Conservation (phyloP, 2,113 vertebrate genomes). For the Atlantisia rogersi region DNA sequence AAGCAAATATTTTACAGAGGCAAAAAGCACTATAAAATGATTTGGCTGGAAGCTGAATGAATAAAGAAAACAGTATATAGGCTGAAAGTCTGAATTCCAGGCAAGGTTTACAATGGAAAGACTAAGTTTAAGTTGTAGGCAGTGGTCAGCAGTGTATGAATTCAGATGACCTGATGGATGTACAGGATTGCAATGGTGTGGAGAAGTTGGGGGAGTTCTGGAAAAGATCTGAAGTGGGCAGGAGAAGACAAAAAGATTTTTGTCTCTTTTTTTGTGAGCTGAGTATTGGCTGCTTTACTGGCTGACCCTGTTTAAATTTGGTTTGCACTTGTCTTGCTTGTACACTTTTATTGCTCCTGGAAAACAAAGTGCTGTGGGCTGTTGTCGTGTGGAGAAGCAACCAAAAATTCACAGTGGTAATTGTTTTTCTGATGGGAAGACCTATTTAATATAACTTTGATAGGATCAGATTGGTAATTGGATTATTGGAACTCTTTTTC, state of each 20-base stretch:
- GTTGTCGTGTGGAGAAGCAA: neutral
- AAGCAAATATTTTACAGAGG: conserved; percentile 59
- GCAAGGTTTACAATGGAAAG: conserved; percentile 29
- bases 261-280: neutral
- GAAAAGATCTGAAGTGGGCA: conserved; percentile 57
- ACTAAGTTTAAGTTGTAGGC: conserved; percentile 47
- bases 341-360: neutral
- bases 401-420: neutral
- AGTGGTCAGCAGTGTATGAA: conserved; percentile 16
- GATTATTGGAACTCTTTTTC: neutral
- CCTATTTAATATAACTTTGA: neutral
- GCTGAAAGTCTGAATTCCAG: conserved; percentile 44
- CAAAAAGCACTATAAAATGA: conserved; percentile 60
- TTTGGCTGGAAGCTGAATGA: conserved; percentile 57
- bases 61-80: conserved; percentile 55
- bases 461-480: neutral
- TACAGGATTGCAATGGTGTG: conserved; percentile 25
- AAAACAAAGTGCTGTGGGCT: neutral
- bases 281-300: neutral
- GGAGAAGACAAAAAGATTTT: conserved; percentile 59
- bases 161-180: conserved; percentile 34
- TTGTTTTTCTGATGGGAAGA: neutral
- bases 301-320: conserved; percentile 24
- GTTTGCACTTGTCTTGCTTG: neutral
- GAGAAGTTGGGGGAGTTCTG: conserved; percentile 21